phyloP scores from a whole-genome alignment of 1,140 invertebrate genomes.

The Drosophila nasuta region DNA sequence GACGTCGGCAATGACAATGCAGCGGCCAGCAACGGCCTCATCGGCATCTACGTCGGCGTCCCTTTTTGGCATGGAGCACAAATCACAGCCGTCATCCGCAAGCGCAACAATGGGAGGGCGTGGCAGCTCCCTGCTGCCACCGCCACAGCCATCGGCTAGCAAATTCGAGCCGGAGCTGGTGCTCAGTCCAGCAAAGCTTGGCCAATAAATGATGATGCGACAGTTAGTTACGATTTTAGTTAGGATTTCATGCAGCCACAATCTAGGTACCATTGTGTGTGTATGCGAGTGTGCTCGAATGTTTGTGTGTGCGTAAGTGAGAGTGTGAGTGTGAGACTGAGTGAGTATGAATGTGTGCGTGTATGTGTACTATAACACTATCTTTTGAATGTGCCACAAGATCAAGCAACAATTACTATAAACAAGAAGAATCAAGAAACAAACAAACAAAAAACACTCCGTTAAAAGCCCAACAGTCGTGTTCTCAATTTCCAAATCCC shows the following conservation, averaged over 20 bases:
- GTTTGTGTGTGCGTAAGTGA: slow-evolving; percentile 20
- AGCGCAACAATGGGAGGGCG: slow-evolving; percentile 56
- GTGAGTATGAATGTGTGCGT: slow-evolving; percentile 20
- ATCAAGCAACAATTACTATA: slow-evolving; percentile 24
- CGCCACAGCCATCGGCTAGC: slow-evolving; percentile 40
- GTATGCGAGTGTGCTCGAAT: neutral
- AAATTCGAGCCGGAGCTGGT: slow-evolving; percentile 82
- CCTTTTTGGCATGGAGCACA: slow-evolving; percentile 53
- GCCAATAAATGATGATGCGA: slow-evolving; percentile 68
- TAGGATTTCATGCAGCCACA: slow-evolving; percentile 58
- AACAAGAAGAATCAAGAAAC: slow-evolving; percentile 10
- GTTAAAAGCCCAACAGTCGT: slow-evolving; percentile 37
- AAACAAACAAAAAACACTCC: slow-evolving; percentile 12
- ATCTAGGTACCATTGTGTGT: slow-evolving; percentile 45
- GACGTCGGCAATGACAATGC: slow-evolving; percentile 3
- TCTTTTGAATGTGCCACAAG: slow-evolving; percentile 79
- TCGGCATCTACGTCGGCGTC: slow-evolving; percentile 41
- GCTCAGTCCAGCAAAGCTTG: slow-evolving; percentile 84
- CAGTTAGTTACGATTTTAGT: slow-evolving; percentile 70
- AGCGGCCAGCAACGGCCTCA: slow-evolving; percentile 32
- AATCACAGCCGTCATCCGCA: slow-evolving; percentile 74
- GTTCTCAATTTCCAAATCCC: slow-evolving; percentile 32
- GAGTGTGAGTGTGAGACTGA: slow-evolving; percentile 12
- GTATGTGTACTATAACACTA: slow-evolving; percentile 50
- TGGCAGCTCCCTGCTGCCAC: slow-evolving; percentile 47